Conservation (phyloP, 2,113 vertebrate genomes). For the Cranoglanis bouderius region DNA sequence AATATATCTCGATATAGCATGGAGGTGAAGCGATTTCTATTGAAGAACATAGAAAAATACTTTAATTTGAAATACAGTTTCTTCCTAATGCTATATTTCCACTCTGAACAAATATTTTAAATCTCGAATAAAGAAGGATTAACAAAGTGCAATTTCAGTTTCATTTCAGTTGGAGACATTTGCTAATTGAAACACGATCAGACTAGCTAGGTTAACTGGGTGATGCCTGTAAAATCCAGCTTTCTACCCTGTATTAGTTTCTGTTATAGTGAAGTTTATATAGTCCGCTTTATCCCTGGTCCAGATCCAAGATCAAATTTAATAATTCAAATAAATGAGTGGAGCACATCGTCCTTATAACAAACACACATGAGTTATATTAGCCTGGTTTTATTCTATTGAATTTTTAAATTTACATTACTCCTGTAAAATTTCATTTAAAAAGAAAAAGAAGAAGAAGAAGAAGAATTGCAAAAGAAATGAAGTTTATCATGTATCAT, state of each 20-base stretch:
- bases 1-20: no score
- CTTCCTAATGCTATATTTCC: no score
- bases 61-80: no score
- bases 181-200: neutral
- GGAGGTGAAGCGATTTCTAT: no score
- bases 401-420: neutral
- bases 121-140: neutral
- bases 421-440: neutral
- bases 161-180: no score
- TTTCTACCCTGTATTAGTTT: neutral
- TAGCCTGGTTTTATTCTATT: neutral
- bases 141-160: neutral
- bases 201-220: rapidly evolving
- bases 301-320: neutral
- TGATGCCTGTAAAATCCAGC: neutral
- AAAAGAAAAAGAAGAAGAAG: no score
- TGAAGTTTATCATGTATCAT: neutral
- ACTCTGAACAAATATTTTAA: no score
- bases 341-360: neutral
- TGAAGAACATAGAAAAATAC: no score
- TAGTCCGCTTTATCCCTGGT: neutral
- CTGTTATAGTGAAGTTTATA: neutral
- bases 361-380: neutral
- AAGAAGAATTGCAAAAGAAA: neutral
- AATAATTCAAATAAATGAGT: neutral